Evolutionary conservation across 2,113 vertebrate species (phyloP).

Genomic region (Prionailurus viverrinus): DNA sequence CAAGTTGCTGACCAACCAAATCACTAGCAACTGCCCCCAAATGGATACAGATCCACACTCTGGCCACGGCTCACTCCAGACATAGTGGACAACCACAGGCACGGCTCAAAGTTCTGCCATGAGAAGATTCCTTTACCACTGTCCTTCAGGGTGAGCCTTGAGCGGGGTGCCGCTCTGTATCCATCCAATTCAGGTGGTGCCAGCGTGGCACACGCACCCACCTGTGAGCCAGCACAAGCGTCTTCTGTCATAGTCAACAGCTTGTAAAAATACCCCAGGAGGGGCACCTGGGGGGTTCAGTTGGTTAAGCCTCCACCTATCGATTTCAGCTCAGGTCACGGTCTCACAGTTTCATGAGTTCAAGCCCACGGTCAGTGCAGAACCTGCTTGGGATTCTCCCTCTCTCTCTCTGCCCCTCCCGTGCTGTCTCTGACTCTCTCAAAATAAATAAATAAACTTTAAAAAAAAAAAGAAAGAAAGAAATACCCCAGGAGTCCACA

Average conservation of each 20-base stretch:
- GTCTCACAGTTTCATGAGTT: too few species aligned
- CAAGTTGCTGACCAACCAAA: background rate
- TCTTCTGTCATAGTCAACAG: background rate
- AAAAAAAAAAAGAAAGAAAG: too few species aligned
- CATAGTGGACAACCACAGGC: background rate
- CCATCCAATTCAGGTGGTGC: background rate
- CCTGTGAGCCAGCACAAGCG: background rate
- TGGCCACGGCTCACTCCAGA: background rate
- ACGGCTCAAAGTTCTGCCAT: background rate
- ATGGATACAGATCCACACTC: background rate
- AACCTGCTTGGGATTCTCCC: too few species aligned
- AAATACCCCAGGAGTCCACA: background rate
- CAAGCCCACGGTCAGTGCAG: too few species aligned
- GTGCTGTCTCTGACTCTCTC: too few species aligned
- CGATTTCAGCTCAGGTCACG: too few species aligned
- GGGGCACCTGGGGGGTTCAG: too few species aligned
- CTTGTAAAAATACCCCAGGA: background rate
- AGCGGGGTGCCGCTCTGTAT: too few species aligned
- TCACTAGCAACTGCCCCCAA: background rate
- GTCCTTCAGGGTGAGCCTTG: too few species aligned
- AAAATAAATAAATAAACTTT: too few species aligned
- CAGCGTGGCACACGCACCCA: background rate
- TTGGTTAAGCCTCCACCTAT: too few species aligned
- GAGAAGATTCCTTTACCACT: background rate
- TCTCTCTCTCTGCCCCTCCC: too few species aligned